phyloP scores from a whole-genome alignment of 2,888 invertebrate genomes.

The Sepiola atlantica region DNA sequence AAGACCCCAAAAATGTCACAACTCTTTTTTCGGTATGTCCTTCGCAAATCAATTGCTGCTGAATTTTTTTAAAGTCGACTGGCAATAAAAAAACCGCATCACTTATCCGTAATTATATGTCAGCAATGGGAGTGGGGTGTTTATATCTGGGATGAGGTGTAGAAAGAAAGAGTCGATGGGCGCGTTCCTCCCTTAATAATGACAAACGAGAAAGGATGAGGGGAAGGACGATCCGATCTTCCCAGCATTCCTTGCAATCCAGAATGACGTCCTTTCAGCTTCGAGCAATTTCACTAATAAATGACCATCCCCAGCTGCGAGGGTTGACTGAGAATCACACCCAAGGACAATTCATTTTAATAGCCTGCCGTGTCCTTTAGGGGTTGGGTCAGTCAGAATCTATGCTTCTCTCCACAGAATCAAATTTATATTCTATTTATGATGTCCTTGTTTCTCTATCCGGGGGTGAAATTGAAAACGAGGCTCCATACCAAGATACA shows the following conservation, averaged over 20 bases:
- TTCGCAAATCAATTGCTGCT: too few relatives aligned
- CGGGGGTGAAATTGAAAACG: too few relatives aligned
- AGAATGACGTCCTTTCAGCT: background rate
- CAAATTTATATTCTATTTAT: too few relatives aligned
- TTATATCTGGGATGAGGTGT: background rate
- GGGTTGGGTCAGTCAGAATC: too few relatives aligned
- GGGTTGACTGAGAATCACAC: background rate
- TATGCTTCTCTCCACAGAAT: too few relatives aligned
- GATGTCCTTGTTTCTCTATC: too few relatives aligned
- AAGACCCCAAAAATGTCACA: background rate
- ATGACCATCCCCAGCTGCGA: background rate
- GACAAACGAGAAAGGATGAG: background rate
- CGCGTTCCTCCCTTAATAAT: background rate
- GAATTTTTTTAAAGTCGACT: background rate
- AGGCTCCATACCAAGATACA: too few relatives aligned
- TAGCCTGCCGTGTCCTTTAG: background rate
- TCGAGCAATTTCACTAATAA: background rate
- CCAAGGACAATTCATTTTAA: background rate
- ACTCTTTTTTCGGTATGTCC: too few relatives aligned
- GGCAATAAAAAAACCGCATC: background rate
- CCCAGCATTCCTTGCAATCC: slow-evolving; percentile 14
- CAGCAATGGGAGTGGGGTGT: background rate
- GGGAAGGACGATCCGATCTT: background rate
- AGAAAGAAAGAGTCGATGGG: background rate
- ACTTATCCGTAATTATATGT: slow-evolving; percentile 32